These are phyloP conservation scores for Nysson spinosus DNA, from an alignment of 2,888 invertebrate species.

Conservation along the genomic window DNA sequence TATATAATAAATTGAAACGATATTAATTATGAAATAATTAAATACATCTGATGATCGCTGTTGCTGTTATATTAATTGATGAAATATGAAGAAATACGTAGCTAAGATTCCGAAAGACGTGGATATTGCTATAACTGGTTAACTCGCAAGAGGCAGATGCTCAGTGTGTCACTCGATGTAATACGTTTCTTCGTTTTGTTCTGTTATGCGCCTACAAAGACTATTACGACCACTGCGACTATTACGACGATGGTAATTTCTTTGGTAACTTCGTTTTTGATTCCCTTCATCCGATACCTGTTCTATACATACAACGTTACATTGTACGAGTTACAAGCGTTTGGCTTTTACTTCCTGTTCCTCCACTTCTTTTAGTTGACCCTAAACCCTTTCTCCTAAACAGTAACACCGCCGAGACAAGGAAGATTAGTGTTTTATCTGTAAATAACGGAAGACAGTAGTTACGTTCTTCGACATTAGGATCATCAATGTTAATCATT, in stretches of 20 bases:
- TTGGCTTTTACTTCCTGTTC: slow-evolving; percentile 61
- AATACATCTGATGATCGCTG: too few relatives aligned
- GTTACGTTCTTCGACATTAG: too few relatives aligned
- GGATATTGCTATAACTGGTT: slow-evolving; percentile 66
- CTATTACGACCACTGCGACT: slow-evolving; percentile 77
- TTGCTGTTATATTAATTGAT: too few relatives aligned
- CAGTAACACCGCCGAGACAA: too few relatives aligned
- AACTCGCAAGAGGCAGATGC: slow-evolving; percentile 63
- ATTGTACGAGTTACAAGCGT: slow-evolving; percentile 50
- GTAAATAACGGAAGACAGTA: too few relatives aligned
- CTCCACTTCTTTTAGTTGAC: too few relatives aligned
- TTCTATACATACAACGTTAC: slow-evolving; percentile 40
- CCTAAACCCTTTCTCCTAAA: too few relatives aligned
- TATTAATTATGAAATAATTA: too few relatives aligned
- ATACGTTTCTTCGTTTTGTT: slow-evolving; percentile 75
- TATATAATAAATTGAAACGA: too few relatives aligned
- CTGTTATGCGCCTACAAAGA: slow-evolving; percentile 77
- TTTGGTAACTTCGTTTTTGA: slow-evolving; percentile 65
- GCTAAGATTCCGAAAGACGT: slow-evolving; percentile 42
- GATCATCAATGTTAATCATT: too few relatives aligned
- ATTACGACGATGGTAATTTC: slow-evolving; percentile 77
- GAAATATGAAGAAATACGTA: slow-evolving; percentile 40
- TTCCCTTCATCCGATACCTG: slow-evolving; percentile 44
- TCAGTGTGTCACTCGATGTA: slow-evolving; percentile 74
- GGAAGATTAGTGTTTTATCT: too few relatives aligned